Evolutionary conservation across 1,140 invertebrate species (phyloP), one percentile per base, ranked within the genome.

Genomic region (Antheraea mylitta): DNA sequence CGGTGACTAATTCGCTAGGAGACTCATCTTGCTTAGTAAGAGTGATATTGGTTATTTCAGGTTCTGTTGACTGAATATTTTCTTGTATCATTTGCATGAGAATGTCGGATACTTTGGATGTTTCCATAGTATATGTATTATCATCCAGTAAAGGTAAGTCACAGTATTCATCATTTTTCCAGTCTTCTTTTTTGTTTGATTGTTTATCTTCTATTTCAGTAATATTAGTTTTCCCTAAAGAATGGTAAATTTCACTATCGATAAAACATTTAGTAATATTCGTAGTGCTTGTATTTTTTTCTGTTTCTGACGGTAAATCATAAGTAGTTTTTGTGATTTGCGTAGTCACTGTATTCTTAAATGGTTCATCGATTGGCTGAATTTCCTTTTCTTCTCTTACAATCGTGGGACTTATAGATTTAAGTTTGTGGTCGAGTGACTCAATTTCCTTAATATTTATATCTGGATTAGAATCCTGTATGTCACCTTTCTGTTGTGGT

Each of bases 181-280:
- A 30, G 7, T 42, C 38, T 61, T 42, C 38, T 42, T 2, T 8
- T 42, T 42, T 42, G 11, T 7, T 42, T 11, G 7, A 8, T 42
- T 42, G 7, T 42, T 2, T 11, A 10, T 3, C 38, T 42, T 42
- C 38, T 10, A 42, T 53, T 53, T 7, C 13, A 53, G 9, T 13
- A 16, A 16, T 13, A 11, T 53, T 53, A 16, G 45, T 2, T 8
- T 4, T 9, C 8, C 7, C 2, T 42, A 11, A 36, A 37, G 68
- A 70, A 16, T 77, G 71, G 60, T 74, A 70, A 36, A 48, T 73
- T 77, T 75, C 75, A 38, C 59, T 72, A 8, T 48, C 72, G 18
- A 76, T 66, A 11, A 76, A 67, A 36, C 53, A 62, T 53, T 71
- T 73, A 37, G 71, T 73, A 38, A 67, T 63, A 48, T 76, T 71